Conservation (phyloP, 2,113 vertebrate genomes). For the Eptatretus burgeri region DNA sequence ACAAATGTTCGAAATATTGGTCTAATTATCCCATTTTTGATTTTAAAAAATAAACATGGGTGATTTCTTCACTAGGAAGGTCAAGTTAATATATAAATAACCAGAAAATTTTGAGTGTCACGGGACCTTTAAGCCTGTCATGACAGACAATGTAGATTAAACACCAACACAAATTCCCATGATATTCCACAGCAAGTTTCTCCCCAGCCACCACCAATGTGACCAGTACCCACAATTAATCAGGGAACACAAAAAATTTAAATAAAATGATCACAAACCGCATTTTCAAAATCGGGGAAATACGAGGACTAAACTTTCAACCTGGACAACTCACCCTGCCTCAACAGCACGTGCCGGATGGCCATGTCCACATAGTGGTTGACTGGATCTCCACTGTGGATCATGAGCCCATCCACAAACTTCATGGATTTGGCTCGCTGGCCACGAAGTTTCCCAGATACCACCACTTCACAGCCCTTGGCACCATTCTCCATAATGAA, state of each 20-base stretch:
- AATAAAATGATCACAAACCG: fast-evolving
- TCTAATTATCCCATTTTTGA: too few species aligned
- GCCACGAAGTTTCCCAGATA: conserved; percentile 73
- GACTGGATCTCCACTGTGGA: conserved; percentile 91
- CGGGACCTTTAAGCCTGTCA: too few species aligned
- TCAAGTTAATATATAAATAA: too few species aligned
- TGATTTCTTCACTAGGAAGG: too few species aligned
- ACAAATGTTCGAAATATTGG: too few species aligned
- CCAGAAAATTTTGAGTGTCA: too few species aligned
- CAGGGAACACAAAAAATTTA: not conserved
- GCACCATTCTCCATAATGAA: conserved; percentile 99
- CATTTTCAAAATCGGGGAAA: fast-evolving
- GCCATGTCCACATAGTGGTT: conserved; percentile 97
- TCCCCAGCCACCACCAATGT: too few species aligned
- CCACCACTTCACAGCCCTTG: conserved; percentile 81
- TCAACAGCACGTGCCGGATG: conserved; percentile 67
- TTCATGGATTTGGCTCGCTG: conserved; percentile 99
- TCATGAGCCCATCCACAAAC: conserved; percentile 95
- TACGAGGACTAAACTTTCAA: not conserved
- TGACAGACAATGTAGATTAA: too few species aligned
- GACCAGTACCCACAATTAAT: too few species aligned
- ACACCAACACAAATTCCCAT: too few species aligned
- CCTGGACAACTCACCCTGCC: conserved; percentile 43
- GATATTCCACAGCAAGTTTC: too few species aligned
- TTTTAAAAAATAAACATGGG: too few species aligned